Evolutionary conservation across 2,888 invertebrate species (phyloP).

Genomic region (Brachypterus glaber): DNA sequence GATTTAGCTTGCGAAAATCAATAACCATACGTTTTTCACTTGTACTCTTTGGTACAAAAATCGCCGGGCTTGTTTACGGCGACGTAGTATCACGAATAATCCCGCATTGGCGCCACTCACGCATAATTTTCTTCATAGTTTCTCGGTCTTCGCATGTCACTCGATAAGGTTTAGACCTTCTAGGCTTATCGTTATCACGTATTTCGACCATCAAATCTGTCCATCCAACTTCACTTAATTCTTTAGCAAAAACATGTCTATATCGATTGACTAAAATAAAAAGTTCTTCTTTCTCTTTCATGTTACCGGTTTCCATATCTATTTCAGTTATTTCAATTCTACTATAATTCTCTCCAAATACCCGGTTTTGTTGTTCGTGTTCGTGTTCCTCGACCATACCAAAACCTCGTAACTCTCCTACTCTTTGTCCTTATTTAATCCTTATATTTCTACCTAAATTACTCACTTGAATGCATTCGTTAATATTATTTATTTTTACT

Average conservation of each 20-base stretch:
- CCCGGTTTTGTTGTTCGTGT: too few relatives aligned
- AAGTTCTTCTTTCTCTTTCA: not conserved
- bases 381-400: not conserved
- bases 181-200: constrained; percentile 12
- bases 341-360: too few relatives aligned
- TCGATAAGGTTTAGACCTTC: constrained; percentile 12
- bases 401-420: not conserved
- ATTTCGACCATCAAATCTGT: constrained; percentile 10
- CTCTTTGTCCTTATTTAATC: not conserved
- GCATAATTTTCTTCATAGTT: constrained; percentile 13
- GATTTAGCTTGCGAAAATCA: constrained; percentile 18
- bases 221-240: not conserved
- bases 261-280: not conserved
- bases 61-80: constrained; percentile 17
- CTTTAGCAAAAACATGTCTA: not conserved
- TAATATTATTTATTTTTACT: too few relatives aligned
- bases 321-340: too few relatives aligned
- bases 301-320: too few relatives aligned
- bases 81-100: constrained; percentile 17
- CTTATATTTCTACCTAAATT: not conserved
- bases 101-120: constrained; percentile 13
- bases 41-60: constrained; percentile 15
- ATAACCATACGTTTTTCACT: constrained; percentile 18
- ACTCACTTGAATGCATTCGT: too few relatives aligned
- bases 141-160: constrained; percentile 11